Evolutionary conservation across 2,888 invertebrate species (phyloP).

Genomic region (Brenthis ino): DNA sequence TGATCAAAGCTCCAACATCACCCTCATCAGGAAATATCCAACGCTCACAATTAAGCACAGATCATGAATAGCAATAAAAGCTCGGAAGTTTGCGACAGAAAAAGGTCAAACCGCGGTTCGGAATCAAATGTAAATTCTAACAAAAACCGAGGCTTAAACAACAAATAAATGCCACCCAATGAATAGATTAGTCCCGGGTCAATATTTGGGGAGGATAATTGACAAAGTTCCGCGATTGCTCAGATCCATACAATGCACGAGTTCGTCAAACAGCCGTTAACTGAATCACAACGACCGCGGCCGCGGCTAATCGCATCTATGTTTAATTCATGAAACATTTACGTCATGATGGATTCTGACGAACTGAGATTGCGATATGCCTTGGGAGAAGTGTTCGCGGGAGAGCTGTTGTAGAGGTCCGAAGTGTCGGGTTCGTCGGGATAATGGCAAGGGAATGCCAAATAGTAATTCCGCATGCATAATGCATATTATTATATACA

Average conservation of each 20-base stretch:
- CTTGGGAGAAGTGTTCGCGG: too few species aligned
- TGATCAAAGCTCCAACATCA: background rate
- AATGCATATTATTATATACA: too few species aligned
- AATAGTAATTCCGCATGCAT: too few species aligned
- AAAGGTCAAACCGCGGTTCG: constrained; percentile 32
- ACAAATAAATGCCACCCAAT: constrained; percentile 52
- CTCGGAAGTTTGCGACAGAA: constrained; percentile 33
- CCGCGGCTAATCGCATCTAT: constrained; percentile 23
- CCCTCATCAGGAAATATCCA: background rate
- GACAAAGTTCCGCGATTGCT: constrained; percentile 50
- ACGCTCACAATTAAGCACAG: constrained; percentile 20
- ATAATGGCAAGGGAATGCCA: too few species aligned
- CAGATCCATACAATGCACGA: constrained; percentile 29
- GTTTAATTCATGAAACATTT: constrained; percentile 27
- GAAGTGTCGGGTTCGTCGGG: too few species aligned
- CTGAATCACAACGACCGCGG: constrained; percentile 27
- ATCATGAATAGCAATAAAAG: constrained; percentile 18
- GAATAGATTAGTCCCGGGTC: constrained; percentile 55
- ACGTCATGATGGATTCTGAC: too few species aligned
- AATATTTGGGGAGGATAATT: constrained; percentile 57
- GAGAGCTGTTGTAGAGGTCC: too few species aligned
- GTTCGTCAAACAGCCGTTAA: constrained; percentile 33
- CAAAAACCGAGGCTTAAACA: constrained; percentile 46
- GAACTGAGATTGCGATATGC: too few species aligned
- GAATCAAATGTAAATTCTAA: constrained; percentile 50